Evolutionary conservation across 2,888 invertebrate genomes (phyloP).

Genomic region (Kryphioiulus occultus): DNA sequence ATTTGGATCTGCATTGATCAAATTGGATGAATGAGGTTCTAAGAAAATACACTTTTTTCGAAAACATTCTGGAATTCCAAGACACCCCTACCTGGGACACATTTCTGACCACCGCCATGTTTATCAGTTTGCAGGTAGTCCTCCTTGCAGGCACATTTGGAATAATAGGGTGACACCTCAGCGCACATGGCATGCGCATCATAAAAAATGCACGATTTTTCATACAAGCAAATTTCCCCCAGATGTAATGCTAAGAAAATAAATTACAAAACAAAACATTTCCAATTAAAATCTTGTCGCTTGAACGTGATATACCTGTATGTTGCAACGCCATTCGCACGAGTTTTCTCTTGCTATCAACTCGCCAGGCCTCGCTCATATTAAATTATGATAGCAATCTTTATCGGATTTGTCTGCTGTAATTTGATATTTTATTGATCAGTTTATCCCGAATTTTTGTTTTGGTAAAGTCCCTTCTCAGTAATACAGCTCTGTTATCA

Average conservation of each 20-base stretch:
- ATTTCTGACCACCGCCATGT: slow-evolving; percentile 77
- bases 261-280: background rate
- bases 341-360: background rate
- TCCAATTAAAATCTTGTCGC: background rate
- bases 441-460: background rate
- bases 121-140: slow-evolving; percentile 84
- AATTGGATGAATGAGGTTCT: background rate
- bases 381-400: background rate
- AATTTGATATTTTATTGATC: background rate
- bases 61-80: background rate
- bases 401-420: background rate
- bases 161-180: slow-evolving; percentile 48
- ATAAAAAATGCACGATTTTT: slow-evolving; percentile 79
- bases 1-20: slow-evolving; percentile 66
- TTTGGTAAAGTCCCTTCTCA: background rate
- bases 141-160: slow-evolving; percentile 82
- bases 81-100: slow-evolving; percentile 75
- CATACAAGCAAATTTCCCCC: slow-evolving; percentile 87
- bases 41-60: background rate
- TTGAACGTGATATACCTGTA: background rate
- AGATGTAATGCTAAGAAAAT: slow-evolving; percentile 74
- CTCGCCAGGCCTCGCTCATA: background rate
- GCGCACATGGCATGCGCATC: slow-evolving; percentile 80
- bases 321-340: background rate
- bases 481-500: background rate